Evolutionary conservation across 2,797 vertebrate genomes (phyloP), one percentile per base, ranked within the genome.

Genomic region (Oreochromis mossambicus): DNA sequence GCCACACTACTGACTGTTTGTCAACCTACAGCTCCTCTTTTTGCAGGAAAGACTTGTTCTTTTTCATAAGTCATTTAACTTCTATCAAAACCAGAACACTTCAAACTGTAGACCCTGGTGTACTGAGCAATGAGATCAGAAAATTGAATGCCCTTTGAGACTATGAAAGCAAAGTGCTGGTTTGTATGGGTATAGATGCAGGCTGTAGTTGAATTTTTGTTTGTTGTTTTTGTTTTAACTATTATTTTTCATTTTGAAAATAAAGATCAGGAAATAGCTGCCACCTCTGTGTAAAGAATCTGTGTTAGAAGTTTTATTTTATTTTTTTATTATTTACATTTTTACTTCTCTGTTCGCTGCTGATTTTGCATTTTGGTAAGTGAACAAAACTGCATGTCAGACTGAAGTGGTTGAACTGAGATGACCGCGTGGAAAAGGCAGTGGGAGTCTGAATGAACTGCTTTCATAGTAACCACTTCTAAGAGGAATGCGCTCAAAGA

Each of bases 351-450:
- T 95, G 95, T 97, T 97, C 92, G 95, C 96, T 96, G 97, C 96
- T 97, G 96, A 96, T 96, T 97, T 97, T 96, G 94, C 95, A 91
- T 96, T 96, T 96, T 96, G 96, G 97, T 97, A 97, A 97, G 97
- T 97, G 95, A 94, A 96, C 91, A 95, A 95, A 95, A 94, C 91
- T 96, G 96, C 96, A 97, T 97, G 96, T 95, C 90, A 91, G 96
- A 95, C 95, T 97, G 96, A 95, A 96, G 96, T 97, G 96, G 95
- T 95, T 96, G 94, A 93, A 89, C 93, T 96, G 93, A 90, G 88
- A 82, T 94, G 89, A 91, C 87, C 3, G 88, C 82, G 88, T 92
- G 90, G 83, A 87, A 75, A 83, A 85, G 82, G 88, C 90, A 92
- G 85, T 91, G 86, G 91, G 89, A 92, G 90, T 92, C 90, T 91